Evolutionary conservation across 1,140 invertebrate genomes (phyloP).

Genomic region (Sycophila sp.): DNA sequence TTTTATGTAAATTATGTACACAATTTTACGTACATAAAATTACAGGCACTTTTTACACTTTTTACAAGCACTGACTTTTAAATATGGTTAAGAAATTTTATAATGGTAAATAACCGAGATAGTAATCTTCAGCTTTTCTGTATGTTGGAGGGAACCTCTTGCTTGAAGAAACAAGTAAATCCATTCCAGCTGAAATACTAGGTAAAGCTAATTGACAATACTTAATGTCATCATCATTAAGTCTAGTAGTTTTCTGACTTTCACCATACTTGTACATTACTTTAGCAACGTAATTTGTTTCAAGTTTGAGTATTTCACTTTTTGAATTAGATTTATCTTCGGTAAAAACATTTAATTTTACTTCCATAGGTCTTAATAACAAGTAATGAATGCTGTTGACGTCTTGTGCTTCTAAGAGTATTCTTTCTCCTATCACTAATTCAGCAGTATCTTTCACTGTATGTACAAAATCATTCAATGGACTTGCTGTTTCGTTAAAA

Average conservation of each 20-base stretch:
- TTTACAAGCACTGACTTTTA: not conserved
- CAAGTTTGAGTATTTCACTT: constrained; percentile 43
- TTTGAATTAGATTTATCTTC: constrained; percentile 41
- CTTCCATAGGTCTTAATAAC: constrained; percentile 56
- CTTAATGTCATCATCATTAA: constrained; percentile 46
- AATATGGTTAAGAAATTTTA: constrained; percentile 24
- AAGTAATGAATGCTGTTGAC: constrained; percentile 51
- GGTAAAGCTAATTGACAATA: constrained; percentile 51
- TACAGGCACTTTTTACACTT: too few relatives aligned
- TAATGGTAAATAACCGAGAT: constrained; percentile 53
- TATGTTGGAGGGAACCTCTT: constrained; percentile 57
- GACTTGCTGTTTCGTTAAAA: constrained; percentile 39
- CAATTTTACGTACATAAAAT: too few relatives aligned
- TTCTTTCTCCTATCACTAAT: constrained; percentile 48
- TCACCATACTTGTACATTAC: constrained; percentile 59
- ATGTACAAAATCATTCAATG: constrained; percentile 56
- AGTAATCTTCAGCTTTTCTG: constrained; percentile 50
- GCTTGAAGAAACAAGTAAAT: constrained; percentile 54
- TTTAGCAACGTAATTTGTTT: constrained; percentile 50
- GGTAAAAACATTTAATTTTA: constrained; percentile 53
- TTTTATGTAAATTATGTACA: too few relatives aligned
- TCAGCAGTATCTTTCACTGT: constrained; percentile 49
- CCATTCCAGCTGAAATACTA: constrained; percentile 54
- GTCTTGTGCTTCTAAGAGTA: constrained; percentile 53
- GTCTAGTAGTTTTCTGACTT: constrained; percentile 35